Percentiles rank a stretch among this genome's conserved stretches.
phyloP scores from a whole-genome alignment of 1,140 invertebrate species.

The Anastrepha obliqua region DNA sequence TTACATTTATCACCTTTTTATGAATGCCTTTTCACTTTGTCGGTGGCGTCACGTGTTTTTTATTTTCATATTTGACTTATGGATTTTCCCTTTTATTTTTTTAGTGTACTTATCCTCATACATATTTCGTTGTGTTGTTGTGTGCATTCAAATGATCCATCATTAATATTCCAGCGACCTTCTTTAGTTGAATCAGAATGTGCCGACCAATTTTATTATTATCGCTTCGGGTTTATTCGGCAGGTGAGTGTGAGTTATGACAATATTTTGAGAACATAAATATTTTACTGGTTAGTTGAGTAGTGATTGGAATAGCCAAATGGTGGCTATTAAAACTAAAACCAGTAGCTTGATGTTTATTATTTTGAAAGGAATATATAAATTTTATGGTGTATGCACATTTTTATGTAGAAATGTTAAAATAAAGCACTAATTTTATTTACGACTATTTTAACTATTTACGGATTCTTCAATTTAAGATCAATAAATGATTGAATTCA shows the following conservation, averaged over 20 bases:
- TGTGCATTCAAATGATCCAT: slow-evolving; percentile 1
- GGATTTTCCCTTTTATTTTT: neutral
- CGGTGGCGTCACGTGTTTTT: slow-evolving; percentile 29
- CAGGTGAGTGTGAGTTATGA: slow-evolving; percentile 19
- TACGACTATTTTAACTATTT: too few species aligned
- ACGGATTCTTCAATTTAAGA: too few species aligned
- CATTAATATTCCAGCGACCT: slow-evolving; percentile 33
- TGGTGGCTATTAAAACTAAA: slow-evolving; percentile 4
- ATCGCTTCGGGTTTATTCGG: slow-evolving; percentile 3
- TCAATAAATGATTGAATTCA: too few species aligned
- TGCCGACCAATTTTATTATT: slow-evolving; percentile 48
- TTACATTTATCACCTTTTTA: slow-evolving; percentile 49
- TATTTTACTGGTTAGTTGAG: slow-evolving; percentile 16
- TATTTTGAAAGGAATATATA: neutral
- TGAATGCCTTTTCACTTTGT: slow-evolving; percentile 13
- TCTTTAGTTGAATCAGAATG: neutral
- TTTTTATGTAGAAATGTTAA: neutral
- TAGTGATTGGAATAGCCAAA: slow-evolving; percentile 31
- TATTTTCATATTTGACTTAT: slow-evolving; percentile 38
- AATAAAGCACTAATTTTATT: too few species aligned
- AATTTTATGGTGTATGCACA: neutral
- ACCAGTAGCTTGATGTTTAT: neutral
- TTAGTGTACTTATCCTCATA: neutral
- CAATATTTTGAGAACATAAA: slow-evolving; percentile 39
- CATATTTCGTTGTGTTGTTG: neutral